Percentiles rank a stretch among this genome's conserved stretches.
These are phyloP conservation scores for Drosophila rellima DNA, from an alignment of 2,888 invertebrate species.

Conservation along the genomic window DNA sequence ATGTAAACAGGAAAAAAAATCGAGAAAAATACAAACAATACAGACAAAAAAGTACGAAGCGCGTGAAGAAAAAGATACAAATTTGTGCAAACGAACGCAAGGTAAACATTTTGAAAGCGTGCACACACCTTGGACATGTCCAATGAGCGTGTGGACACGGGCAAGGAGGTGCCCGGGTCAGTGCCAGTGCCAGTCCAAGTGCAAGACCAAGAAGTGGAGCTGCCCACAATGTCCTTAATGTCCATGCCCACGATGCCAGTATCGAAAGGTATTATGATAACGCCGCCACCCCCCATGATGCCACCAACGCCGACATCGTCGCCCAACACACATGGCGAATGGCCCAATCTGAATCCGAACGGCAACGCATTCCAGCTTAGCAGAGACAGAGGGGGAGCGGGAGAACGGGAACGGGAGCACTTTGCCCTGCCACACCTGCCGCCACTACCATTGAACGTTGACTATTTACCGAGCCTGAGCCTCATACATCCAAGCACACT, in stretches of 20 bases:
- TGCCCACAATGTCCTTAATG: conserved; percentile 57
- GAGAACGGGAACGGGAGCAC: conserved; percentile 63
- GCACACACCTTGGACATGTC: conserved; percentile 58
- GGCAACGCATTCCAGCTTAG: conserved; percentile 81
- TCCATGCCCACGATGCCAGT: conserved; percentile 57
- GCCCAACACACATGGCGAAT: conserved; percentile 81
- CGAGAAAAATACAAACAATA: conserved; percentile 81
- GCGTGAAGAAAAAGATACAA: conserved; percentile 63
- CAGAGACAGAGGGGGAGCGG: conserved; percentile 50
- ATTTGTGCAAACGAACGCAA: conserved; percentile 38
- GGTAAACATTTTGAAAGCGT: conserved; percentile 36
- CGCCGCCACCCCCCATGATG: conserved; percentile 72
- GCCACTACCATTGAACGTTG: conserved; percentile 79
- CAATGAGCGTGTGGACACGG: conserved; percentile 72
- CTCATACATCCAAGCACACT: conserved; percentile 82
- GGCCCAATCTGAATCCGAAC: conserved; percentile 81
- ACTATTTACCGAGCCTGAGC: conserved; percentile 78
- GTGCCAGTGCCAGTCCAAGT: conserved; percentile 22
- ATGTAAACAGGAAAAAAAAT: conserved; percentile 78
- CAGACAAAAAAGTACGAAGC: conserved; percentile 74
- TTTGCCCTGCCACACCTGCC: conserved; percentile 83
- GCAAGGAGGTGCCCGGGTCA: conserved; percentile 60
- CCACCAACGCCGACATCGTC: conserved; percentile 73
- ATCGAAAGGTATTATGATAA: conserved; percentile 76
- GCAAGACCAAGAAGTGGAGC: conserved; percentile 60